Evolutionary conservation across 2,888 invertebrate genomes (phyloP).

Genomic region (Odiellus spinosus): DNA sequence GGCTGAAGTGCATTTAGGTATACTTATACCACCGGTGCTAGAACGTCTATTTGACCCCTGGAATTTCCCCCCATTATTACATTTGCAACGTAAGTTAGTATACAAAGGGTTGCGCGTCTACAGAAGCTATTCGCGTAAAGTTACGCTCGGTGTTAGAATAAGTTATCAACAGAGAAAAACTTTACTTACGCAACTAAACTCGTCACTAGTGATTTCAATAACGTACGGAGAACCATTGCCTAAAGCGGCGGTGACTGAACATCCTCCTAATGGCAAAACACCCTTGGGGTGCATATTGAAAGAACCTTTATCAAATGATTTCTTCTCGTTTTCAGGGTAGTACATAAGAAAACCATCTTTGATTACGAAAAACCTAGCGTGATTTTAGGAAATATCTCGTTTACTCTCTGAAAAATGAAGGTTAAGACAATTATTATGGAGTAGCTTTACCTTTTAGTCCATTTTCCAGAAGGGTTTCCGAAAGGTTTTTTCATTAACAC

Average conservation of each 20-base stretch:
- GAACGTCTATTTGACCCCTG: too few species aligned
- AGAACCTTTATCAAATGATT: constrained; percentile 26
- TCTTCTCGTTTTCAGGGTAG: constrained; percentile 30
- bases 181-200: constrained; percentile 23
- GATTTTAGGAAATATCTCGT: too few species aligned
- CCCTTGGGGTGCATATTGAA: constrained; percentile 32
- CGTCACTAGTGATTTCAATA: constrained; percentile 17
- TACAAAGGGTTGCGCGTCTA: too few species aligned
- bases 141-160: too few species aligned
- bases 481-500: constrained; percentile 10
- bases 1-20: too few species aligned
- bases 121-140: too few species aligned
- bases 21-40: too few species aligned
- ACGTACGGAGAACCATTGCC: constrained; percentile 22
- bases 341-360: constrained; percentile 35
- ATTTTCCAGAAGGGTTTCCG: constrained; percentile 10
- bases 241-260: constrained; percentile 20
- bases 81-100: too few species aligned
- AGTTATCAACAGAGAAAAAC: too few species aligned
- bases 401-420: too few species aligned
- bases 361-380: constrained; percentile 33
- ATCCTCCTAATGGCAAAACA: constrained; percentile 26
- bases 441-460: constrained; percentile 13
- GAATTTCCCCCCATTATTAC: too few species aligned
- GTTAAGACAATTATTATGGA: too few species aligned